Base-by-base conservation (phyloP, 2,113 vertebrate species). In the Edolisoma coerulescens region DNA sequence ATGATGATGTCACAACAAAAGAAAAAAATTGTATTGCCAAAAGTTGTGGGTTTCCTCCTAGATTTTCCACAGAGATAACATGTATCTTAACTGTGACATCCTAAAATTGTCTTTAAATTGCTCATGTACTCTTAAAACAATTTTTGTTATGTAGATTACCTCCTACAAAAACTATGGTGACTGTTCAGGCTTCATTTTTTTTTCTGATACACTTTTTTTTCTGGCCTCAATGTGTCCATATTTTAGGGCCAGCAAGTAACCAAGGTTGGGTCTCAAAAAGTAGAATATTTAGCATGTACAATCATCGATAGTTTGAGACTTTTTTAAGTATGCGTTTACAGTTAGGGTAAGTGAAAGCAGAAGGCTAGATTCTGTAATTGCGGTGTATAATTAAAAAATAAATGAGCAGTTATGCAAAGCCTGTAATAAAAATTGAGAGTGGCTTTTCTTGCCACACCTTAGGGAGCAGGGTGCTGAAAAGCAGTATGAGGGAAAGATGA, bases 161-260 rank as follows among this genome's bases (percentile, higher is more conserved):
- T 50, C 17, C 56, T 65, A n/a, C 8, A 52, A 71, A 60, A 44
- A 42, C 7, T 42, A 6, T 5, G 17, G 5, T n/a, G 20, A 33
- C 11, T 84, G 13, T 41, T 56, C 11, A 68, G 13, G 14, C 3
- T 70, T 63, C 1, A 1, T 11, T 59, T 41, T 45, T n/a, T 44
- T 63, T 64, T 47, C 16, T 71, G 11, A 47, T 49, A 10, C 5
- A 35, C 15, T 35, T n/a, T 59, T 35, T 59, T 35, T 59, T 35
- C 56, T 24, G 16, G 60, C 4, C 6, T 4, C 2, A 0, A 28
- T 7, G 11, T 60, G 18, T 5, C 9, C 6, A 1, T 37, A 52
- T 52, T 5, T 61, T 16, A 11, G 10, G 26, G 1, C 17, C 18
- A 22, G 17, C 5, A n/a, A 2, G 12, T 69, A 67, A 42, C 9